A percentile compares a stretch with the other conserved stretches of the same genome.
phyloP scores from a whole-genome alignment of 2,797 vertebrate genomes.

The Netta rufina region DNA sequence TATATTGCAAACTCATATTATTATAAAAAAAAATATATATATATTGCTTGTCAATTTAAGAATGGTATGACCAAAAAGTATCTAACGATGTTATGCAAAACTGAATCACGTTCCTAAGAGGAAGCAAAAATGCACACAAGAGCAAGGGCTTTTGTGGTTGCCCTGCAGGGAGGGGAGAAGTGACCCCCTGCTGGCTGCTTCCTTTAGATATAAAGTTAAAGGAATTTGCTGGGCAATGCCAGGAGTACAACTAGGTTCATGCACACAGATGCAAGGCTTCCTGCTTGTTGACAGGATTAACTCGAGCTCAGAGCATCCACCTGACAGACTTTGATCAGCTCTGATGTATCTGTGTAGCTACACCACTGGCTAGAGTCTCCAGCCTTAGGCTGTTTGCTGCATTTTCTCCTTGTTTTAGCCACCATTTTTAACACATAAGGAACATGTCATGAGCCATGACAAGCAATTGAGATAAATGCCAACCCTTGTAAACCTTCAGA shows the following conservation, averaged over 20 bases:
- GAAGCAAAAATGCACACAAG: neutral
- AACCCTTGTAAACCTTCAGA: conserved; percentile 17
- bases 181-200: accelerated
- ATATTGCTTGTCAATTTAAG: neutral
- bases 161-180: neutral
- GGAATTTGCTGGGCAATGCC: neutral
- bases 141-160: neutral
- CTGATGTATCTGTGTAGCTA: neutral
- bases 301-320: neutral
- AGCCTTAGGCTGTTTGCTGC: conserved; percentile 34
- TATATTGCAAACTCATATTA: neutral
- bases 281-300: neutral
- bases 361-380: neutral
- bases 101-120: neutral
- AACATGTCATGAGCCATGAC: conserved; percentile 14
- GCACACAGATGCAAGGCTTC: neutral
- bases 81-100: neutral
- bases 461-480: conserved; percentile 36
- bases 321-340: conserved; percentile 8
- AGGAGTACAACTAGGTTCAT: neutral
- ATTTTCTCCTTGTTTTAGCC: conserved; percentile 37
- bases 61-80: neutral
- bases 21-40: neutral
- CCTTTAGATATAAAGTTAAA: neutral
- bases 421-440: neutral